A percentile compares a stretch with the other conserved stretches of the same genome.
These are phyloP conservation scores for Pheosia gnoma DNA, from an alignment of 2,888 invertebrate species.

Conservation along the genomic window DNA sequence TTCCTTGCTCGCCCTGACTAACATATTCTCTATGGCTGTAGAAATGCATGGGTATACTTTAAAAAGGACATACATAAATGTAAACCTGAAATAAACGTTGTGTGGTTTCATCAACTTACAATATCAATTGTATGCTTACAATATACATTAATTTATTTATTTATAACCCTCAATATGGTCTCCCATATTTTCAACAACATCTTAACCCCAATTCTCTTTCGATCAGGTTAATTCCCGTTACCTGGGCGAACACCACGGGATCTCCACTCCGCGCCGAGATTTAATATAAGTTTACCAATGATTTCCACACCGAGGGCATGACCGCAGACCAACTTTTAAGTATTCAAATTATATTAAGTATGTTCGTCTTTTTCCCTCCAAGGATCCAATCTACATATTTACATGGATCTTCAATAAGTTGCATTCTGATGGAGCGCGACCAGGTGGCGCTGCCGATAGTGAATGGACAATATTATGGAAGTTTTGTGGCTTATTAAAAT, in stretches of 20 bases:
- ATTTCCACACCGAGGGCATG: slow-evolving; percentile 1
- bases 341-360: slow-evolving; percentile 40
- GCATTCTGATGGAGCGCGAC: slow-evolving; percentile 23
- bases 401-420: slow-evolving; percentile 37
- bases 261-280: not conserved
- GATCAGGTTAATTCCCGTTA: not conserved
- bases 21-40: not conserved
- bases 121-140: no score
- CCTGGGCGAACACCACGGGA: not conserved
- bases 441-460: slow-evolving; percentile 27
- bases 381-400: slow-evolving; percentile 41
- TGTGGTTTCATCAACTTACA: no score
- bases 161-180: no score
- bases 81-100: no score
- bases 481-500: not conserved
- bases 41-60: not conserved
- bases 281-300: slow-evolving; percentile 8
- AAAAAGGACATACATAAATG: not conserved
- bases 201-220: not conserved
- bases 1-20: not conserved
- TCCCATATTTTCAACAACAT: no score
- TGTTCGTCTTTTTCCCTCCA: slow-evolving; percentile 31
- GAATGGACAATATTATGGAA: not conserved
- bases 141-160: no score
- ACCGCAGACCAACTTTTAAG: slow-evolving; percentile 27